phyloP scores from a whole-genome alignment of 2,888 invertebrate species.

The Rhagonycha lutea region DNA sequence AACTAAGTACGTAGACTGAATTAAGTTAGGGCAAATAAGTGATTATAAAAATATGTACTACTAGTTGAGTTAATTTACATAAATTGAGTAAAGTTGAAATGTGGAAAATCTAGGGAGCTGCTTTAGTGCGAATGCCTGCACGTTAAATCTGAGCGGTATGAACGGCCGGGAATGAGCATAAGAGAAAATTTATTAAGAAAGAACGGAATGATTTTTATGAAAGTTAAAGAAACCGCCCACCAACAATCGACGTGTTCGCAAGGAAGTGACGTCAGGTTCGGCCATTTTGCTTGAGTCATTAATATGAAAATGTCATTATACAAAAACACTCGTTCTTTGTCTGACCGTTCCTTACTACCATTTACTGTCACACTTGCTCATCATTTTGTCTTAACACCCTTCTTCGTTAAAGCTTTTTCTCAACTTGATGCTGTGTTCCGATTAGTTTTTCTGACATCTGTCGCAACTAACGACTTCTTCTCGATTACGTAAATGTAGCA shows the following conservation, averaged over 20 bases:
- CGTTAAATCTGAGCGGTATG: background rate
- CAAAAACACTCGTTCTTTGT: conserved; percentile 43
- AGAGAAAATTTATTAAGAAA: background rate
- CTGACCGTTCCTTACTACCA: conserved; percentile 32
- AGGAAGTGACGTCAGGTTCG: conserved; percentile 42
- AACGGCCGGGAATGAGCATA: background rate
- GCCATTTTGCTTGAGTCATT: conserved; percentile 45
- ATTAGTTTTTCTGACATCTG: conserved; percentile 29
- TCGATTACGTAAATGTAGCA: conserved; percentile 5
- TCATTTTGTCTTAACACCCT: conserved; percentile 40
- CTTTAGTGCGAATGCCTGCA: background rate
- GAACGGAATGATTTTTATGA: background rate
- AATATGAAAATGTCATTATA: conserved; percentile 48
- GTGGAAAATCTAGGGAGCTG: background rate
- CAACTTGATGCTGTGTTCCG: conserved; percentile 31
- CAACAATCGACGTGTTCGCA: conserved; percentile 30
- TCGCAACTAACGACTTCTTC: conserved; percentile 24
- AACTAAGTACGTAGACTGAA: no score
- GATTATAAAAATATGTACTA: background rate
- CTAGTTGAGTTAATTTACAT: background rate
- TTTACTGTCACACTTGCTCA: conserved; percentile 35
- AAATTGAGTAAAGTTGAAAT: background rate
- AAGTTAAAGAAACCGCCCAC: conserved; percentile 31
- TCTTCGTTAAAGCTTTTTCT: conserved; percentile 40
- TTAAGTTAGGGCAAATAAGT: no score